phyloP scores from a whole-genome alignment of 2,888 invertebrate genomes.

The Hesperia comma region DNA sequence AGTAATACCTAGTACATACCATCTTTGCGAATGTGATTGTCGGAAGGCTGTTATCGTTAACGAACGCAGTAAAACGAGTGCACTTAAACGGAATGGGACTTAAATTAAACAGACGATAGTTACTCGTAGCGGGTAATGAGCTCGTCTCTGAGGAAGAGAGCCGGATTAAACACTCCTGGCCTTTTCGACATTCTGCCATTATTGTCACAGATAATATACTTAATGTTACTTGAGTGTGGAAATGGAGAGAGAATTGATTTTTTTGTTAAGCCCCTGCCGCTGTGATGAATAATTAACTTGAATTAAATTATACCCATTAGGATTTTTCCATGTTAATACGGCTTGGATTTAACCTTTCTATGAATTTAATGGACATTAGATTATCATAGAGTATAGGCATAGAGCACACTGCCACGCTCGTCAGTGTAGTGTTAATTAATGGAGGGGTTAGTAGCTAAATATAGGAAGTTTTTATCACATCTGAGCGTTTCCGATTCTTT shows the following conservation, averaged over 20 bases:
- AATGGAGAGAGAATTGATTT: neutral
- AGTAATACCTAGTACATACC: neutral
- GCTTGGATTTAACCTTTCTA: too few species aligned
- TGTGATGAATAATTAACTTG: too few species aligned
- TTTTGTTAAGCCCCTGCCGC: too few species aligned
- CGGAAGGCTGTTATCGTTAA: slow-evolving; percentile 48
- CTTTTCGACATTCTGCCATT: neutral
- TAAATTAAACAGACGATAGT: slow-evolving; percentile 51
- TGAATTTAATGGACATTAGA: too few species aligned
- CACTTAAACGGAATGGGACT: slow-evolving; percentile 57
- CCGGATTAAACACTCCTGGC: slow-evolving; percentile 38
- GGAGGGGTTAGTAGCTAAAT: too few species aligned
- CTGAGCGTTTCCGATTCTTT: too few species aligned
- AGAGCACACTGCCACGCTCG: too few species aligned
- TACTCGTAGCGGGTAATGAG: slow-evolving; percentile 42
- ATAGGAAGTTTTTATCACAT: too few species aligned
- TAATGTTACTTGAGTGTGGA: neutral
- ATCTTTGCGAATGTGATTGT: slow-evolving; percentile 36
- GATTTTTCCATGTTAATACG: too few species aligned
- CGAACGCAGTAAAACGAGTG: slow-evolving; percentile 53
- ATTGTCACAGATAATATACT: neutral
- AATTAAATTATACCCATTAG: too few species aligned
- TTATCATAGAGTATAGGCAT: too few species aligned
- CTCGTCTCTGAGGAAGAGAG: slow-evolving; percentile 40
- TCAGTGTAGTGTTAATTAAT: too few species aligned